A percentile compares a stretch with the other conserved stretches of the same genome.
phyloP scores from a whole-genome alignment of 2,888 invertebrate species.

The Netelia virgata region DNA sequence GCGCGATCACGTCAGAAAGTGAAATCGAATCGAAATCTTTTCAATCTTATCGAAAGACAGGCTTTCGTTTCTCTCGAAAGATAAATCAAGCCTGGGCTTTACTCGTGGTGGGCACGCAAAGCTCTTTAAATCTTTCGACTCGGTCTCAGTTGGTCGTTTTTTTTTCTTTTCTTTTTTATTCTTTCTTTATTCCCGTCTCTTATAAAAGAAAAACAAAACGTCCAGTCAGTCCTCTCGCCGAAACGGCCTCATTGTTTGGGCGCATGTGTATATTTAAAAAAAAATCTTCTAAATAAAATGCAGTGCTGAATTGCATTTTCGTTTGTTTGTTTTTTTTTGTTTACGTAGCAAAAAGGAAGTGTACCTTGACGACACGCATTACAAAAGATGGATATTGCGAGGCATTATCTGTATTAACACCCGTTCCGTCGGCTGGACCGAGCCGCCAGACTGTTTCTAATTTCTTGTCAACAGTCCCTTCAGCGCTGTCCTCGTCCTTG shows the following conservation, averaged over 20 bases:
- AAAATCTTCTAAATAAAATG: constrained; percentile 59
- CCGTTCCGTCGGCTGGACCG: constrained; percentile 79
- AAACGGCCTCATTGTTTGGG: constrained; percentile 35
- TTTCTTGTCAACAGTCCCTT: constrained; percentile 76
- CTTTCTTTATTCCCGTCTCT: constrained; percentile 31
- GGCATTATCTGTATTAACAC: constrained; percentile 80
- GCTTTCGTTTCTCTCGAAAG: constrained; percentile 17
- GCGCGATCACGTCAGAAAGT: background rate
- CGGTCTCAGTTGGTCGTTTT: background rate
- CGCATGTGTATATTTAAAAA: constrained; percentile 44
- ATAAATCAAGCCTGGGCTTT: constrained; percentile 16
- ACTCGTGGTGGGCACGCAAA: constrained; percentile 11
- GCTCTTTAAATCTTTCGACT: constrained; percentile 29
- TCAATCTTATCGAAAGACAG: constrained; percentile 47
- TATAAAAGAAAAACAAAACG: constrained; percentile 42
- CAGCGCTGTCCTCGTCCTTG: constrained; percentile 75
- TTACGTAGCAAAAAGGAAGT: constrained; percentile 74
- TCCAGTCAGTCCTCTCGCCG: constrained; percentile 50
- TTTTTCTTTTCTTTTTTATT: background rate
- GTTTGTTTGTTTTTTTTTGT: constrained; percentile 50
- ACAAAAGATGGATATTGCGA: constrained; percentile 83
- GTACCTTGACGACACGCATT: constrained; percentile 84
- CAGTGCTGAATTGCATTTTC: constrained; percentile 69
- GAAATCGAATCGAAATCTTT: constrained; percentile 29
- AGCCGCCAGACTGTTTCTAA: constrained; percentile 80